Base-by-base conservation (phyloP, 2,888 invertebrate genomes). In the Dicranocentrus wangi region DNA sequence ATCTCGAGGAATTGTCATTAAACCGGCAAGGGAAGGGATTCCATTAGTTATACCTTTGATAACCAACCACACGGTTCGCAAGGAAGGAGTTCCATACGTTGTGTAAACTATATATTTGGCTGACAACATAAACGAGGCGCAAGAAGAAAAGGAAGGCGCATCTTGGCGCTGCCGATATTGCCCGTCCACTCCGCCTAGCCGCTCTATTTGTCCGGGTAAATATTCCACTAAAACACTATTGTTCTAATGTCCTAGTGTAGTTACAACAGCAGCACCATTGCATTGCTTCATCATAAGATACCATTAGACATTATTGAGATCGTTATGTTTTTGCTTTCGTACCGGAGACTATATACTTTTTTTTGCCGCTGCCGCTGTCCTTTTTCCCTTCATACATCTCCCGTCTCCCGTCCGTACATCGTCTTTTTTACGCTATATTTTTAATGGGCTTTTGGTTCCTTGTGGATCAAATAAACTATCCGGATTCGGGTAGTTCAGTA, bases 401-500 rank as follows among this genome's bases (percentile, higher is more conserved):
- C 21, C 15, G n/a, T 27, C n/a, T n/a, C n/a, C n/a, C n/a, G n/a
- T n/a, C n/a, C n/a, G n/a, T n/a, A n/a, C n/a, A n/a, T 27, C 7
- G 66, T 27, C 25, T 28, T 28, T 27, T 60, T 55, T 65, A 68
- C 51, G 69, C 72, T 42, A 79, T 79, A 71, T 66, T 78, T 78
- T 79, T 79, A 79, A 79, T 79, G 79, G 72, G 70, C 65, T 78
- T 78, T n/a, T n/a, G n/a, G n/a, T n/a, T 72, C 51, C 79, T 39
- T 63, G 55, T 66, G 71, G 79, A 78, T 78, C 73, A 81, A 81
- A 81, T 76, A 75, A 76, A 76, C 75, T 70, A 81, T 65, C 75
- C 81, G 75, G 71, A 63, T 76, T 71, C 75, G 75, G 75, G 76
- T 70, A 69, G 69, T 69, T 81, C 76, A 70, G n/a, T n/a, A n/a